Conservation (phyloP, 2,113 vertebrate species). For the Entomyzon cyanotis region DNA sequence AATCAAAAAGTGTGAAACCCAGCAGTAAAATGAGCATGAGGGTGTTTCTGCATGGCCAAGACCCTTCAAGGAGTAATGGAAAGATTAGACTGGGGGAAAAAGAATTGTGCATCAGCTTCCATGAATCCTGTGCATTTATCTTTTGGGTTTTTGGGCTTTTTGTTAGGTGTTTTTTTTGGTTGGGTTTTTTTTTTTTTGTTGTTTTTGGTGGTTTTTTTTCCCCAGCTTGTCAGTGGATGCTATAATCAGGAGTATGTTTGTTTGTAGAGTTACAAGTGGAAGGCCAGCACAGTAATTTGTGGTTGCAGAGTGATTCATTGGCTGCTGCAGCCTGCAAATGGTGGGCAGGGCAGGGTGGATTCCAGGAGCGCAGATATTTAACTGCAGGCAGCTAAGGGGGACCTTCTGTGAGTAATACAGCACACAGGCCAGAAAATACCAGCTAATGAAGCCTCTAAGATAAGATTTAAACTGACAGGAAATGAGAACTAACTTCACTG, state of each 20-base stretch:
- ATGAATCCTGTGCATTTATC: neutral
- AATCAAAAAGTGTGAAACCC: neutral
- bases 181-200: neutral
- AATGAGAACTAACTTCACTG: conserved; percentile 29
- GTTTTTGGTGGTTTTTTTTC: neutral
- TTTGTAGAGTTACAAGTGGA: conserved; percentile 22
- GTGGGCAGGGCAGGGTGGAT: neutral
- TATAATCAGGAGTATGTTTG: conserved; percentile 31
- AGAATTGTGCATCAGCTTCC: conserved; percentile 17
- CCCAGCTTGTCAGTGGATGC: neutral
- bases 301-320: conserved; percentile 8
- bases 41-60: conserved; percentile 14
- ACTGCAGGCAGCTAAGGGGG: neutral
- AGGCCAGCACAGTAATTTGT: conserved; percentile 1
- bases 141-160: neutral
- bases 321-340: neutral
- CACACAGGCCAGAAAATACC: neutral
- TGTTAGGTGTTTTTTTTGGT: too few relatives aligned
- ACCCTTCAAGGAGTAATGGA: conserved; percentile 2
- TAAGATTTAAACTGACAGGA: conserved; percentile 46
- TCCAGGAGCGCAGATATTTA: neutral
- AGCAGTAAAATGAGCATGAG: neutral
- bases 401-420: neutral
- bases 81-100: neutral
- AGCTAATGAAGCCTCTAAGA: conserved; percentile 7